These are phyloP conservation scores for Digitonthophagus gazella DNA, from an alignment of 2,888 invertebrate species.

Conservation along the genomic window DNA sequence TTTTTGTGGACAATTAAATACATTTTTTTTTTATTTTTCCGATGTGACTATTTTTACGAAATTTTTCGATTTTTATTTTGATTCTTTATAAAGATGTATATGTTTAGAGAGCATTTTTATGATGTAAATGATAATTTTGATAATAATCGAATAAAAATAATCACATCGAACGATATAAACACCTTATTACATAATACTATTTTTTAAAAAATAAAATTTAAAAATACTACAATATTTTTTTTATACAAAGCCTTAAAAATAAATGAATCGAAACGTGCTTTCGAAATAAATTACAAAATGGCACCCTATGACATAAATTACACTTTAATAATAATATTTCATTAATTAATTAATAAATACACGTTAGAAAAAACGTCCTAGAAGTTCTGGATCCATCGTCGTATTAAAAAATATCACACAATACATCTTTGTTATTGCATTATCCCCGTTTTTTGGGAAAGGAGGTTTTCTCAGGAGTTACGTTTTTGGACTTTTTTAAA, in stretches of 20 bases:
- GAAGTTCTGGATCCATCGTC: not conserved
- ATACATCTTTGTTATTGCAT: not conserved
- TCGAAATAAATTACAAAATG: not conserved
- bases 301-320: slow-evolving; percentile 13
- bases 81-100: too few relatives aligned
- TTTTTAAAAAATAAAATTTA: not conserved
- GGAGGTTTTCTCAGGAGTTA: not conserved
- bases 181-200: not conserved
- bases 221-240: not conserved
- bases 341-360: not conserved
- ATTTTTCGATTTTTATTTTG: too few relatives aligned
- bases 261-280: slow-evolving; percentile 1
- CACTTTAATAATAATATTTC: not conserved
- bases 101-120: not conserved
- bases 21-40: not conserved
- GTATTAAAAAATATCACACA: slow-evolving; percentile 2
- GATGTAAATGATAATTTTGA: not conserved
- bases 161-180: too few relatives aligned
- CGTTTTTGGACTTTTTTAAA: not conserved
- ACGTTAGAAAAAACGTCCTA: not conserved
- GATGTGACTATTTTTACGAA: not conserved
- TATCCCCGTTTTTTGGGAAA: not conserved
- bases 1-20: not conserved
- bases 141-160: slow-evolving; percentile 8
- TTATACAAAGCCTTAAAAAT: slow-evolving; percentile 7